Base-by-base conservation (phyloP, 2,113 vertebrate species). In the Neolamprologus ventralis region DNA sequence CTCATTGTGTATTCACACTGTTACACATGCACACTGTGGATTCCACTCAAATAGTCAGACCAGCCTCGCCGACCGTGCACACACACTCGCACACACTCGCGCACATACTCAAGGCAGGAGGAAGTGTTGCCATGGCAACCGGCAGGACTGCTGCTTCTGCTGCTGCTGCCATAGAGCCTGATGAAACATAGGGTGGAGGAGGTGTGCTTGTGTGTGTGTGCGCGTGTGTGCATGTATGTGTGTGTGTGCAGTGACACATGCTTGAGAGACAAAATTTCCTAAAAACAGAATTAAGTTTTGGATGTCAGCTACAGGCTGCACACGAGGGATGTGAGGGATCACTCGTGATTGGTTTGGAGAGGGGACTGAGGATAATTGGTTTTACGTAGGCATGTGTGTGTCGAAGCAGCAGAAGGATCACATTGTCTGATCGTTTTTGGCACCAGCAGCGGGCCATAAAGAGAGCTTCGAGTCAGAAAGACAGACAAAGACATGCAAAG, bases 121-220 rank as follows among this genome's bases (percentile, higher is more conserved):
- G 94, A 96, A 94, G 91, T 95, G 97, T 97, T 97, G 96, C 96
- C 95, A 96, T 96, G 96, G 96, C 92, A 97, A 97, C 97, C 95
- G 92, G 91, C 91, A 95, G 95, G 92, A 93, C 94, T 95, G 93
- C 91, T 93, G 90, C 91, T 85, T 73, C 89, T 91, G 60, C 94
- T 84, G 92, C 92, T 91, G 85, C 85, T 87, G 37, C 88, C 16
- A 87, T 91, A 91, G 91, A 94, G 89, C 75, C 90, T 91, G 90
- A 94, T 93, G 89, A 94, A 95, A 94, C 89, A 85, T 87, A 91
- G 85, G 86, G 88, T 84, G 91, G 88, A 82, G 45, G 89, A 68
- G 73, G 55, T 88, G 49, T 88, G 60, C 86, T 65, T 65, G 21
- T n/a, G n/a, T n/a, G n/a, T n/a, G 42, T 81, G 81, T 9, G 33